These are phyloP conservation scores for Sander lucioperca DNA, from an alignment of 2,113 vertebrate genomes.

Conservation along the genomic window DNA sequence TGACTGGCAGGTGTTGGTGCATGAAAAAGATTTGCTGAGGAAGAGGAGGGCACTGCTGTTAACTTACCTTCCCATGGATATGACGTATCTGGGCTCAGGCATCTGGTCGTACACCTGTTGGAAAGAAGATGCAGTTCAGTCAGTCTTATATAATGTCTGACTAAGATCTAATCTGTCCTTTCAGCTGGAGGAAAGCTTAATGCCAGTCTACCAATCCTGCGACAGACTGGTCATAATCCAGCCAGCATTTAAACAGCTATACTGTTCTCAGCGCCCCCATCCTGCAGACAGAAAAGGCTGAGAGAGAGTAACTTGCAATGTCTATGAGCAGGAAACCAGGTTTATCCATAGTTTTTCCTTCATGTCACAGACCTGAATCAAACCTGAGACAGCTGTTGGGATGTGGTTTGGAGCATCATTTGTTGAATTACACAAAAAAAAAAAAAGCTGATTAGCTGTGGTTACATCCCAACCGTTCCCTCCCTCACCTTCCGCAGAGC, in stretches of 20 bases:
- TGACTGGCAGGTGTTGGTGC: not conserved
- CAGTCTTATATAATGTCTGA: slow-evolving; percentile 51
- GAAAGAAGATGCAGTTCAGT: slow-evolving; percentile 34
- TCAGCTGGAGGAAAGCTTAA: slow-evolving; percentile 57
- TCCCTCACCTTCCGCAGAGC: slow-evolving; percentile 91
- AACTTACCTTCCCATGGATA: slow-evolving; percentile 97
- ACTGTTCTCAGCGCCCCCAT: slow-evolving; percentile 41
- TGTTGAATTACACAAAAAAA: not conserved
- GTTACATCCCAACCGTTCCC: not conserved
- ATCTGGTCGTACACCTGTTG: slow-evolving; percentile 97
- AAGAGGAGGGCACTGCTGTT: not conserved
- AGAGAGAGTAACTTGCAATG: not conserved
- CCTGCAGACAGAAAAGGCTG: slow-evolving; percentile 33
- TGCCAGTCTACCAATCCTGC: slow-evolving; percentile 40
- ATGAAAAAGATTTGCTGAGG: not conserved
- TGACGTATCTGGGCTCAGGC: slow-evolving; percentile 96
- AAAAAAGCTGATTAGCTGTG: too few species aligned
- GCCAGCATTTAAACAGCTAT: slow-evolving; percentile 54
- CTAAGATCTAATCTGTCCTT: slow-evolving; percentile 54
- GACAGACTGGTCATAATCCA: slow-evolving; percentile 67
- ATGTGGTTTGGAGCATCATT: not conserved
- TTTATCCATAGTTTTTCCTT: not conserved
- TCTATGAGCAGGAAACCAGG: slow-evolving; percentile 12
- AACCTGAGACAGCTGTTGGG: not conserved
- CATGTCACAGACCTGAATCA: slow-evolving; percentile 1